Conservation (phyloP, 2,113 vertebrate genomes). For the Solea senegalensis region DNA sequence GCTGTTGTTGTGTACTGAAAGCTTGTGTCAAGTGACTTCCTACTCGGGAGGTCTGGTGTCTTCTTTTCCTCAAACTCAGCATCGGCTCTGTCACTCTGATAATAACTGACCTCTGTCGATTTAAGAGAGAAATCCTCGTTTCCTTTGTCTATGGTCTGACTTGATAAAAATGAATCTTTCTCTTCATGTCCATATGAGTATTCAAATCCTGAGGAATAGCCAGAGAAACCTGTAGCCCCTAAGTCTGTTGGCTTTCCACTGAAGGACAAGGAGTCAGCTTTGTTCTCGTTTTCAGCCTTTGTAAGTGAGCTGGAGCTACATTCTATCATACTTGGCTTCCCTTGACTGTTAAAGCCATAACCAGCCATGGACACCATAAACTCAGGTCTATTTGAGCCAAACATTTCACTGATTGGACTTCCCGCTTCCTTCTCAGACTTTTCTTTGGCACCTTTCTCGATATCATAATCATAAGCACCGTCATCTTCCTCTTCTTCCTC, state of each 20-base stretch:
- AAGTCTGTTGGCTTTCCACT: constrained; percentile 52
- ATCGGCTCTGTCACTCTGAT: constrained; percentile 59
- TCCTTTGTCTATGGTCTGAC: constrained; percentile 46
- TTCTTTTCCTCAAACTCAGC: constrained; percentile 67
- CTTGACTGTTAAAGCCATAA: constrained; percentile 66
- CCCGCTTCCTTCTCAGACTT: constrained; percentile 86
- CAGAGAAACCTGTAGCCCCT: constrained; percentile 52
- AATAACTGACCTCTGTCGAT: constrained; percentile 63
- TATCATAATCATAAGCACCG: constrained; percentile 82
- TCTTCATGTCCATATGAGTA: constrained; percentile 55
- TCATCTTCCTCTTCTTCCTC: constrained; percentile 77
- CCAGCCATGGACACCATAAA: constrained; percentile 74
- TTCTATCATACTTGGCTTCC: constrained; percentile 39
- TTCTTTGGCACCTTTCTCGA: constrained; percentile 91
- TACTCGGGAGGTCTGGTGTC: constrained; percentile 70
- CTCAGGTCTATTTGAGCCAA: constrained; percentile 70
- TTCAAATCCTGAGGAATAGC: constrained; percentile 66
- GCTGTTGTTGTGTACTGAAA: constrained; percentile 81
- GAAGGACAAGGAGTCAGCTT: constrained; percentile 35
- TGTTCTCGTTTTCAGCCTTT: constrained; percentile 43
- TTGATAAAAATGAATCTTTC: constrained; percentile 58
- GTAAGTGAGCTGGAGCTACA: constrained; percentile 19
- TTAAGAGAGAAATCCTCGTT: constrained; percentile 60
- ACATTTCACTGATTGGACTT: constrained; percentile 57
- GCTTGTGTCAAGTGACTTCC: constrained; percentile 78